Conservation (phyloP, 2,113 vertebrate genomes). For the Sebastes schlegelii region DNA sequence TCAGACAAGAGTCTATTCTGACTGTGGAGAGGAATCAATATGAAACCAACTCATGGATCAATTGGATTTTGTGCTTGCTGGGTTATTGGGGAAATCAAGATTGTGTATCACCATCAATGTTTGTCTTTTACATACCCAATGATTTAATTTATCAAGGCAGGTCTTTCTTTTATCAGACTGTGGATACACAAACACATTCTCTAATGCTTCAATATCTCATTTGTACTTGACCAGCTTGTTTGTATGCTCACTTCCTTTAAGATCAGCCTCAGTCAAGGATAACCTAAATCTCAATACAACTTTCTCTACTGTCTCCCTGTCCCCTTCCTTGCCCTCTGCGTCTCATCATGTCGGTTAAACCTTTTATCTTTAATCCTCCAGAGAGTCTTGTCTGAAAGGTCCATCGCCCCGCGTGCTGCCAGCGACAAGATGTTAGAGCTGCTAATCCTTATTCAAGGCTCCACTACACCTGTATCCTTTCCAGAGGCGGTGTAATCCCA, state of each 20-base stretch:
- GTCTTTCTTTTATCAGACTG: not conserved
- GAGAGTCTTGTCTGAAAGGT: constrained; percentile 51
- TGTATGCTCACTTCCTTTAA: too few species aligned
- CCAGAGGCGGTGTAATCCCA: constrained; percentile 59
- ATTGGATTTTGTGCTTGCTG: constrained; percentile 35
- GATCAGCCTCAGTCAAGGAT: not conserved
- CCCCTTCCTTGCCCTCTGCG: constrained; percentile 11
- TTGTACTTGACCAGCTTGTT: not conserved
- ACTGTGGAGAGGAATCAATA: constrained; percentile 63
- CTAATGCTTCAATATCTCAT: not conserved
- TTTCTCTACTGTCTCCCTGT: constrained; percentile 8
- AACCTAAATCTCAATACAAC: constrained; percentile 8
- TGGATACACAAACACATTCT: not conserved
- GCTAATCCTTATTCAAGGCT: constrained; percentile 73
- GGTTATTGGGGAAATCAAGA: constrained; percentile 2
- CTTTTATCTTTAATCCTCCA: constrained; percentile 57
- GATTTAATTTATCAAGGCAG: not conserved
- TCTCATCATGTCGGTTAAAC: constrained; percentile 38
- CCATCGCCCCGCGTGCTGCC: constrained; percentile 40
- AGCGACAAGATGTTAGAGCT: constrained; percentile 59
- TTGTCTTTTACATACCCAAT: not conserved
- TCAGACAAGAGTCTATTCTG: constrained; percentile 35
- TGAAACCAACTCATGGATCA: constrained; percentile 39
- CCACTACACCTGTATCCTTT: constrained; percentile 63
- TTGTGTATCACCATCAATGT: constrained; percentile 21